Percentiles rank a stretch among this genome's conserved stretches.
Evolutionary conservation across 2,113 vertebrate genomes (phyloP).

Genomic region (Cephalopholis sonnerati): DNA sequence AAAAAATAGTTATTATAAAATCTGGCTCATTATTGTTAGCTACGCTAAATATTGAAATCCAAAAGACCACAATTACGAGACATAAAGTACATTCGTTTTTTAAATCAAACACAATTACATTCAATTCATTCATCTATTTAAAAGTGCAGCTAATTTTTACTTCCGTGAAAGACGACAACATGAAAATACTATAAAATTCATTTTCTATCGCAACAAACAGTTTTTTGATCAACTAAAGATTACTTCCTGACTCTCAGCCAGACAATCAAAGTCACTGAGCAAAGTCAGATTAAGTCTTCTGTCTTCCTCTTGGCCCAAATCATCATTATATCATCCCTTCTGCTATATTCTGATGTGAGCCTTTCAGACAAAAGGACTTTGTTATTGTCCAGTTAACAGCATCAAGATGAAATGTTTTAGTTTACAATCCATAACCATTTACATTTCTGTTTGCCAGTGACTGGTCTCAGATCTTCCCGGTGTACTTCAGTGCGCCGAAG

Average conservation of each 20-base stretch:
- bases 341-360: slow-evolving; percentile 1
- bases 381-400: neutral
- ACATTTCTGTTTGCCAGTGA: neutral
- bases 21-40: neutral
- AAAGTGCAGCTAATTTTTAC: neutral
- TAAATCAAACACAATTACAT: neutral
- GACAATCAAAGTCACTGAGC: neutral
- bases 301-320: slow-evolving; percentile 49
- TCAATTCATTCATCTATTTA: neutral
- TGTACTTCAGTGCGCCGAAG: slow-evolving; percentile 75
- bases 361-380: slow-evolving; percentile 26
- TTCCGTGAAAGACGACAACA: neutral
- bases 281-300: neutral
- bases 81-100: neutral
- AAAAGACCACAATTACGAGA: neutral
- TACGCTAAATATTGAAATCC: neutral
- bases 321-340: neutral
- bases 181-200: slow-evolving; percentile 2
- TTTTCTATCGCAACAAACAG: neutral
- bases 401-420: neutral
- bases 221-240: slow-evolving; percentile 16
- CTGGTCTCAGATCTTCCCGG: slow-evolving; percentile 62
- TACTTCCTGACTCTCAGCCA: neutral
- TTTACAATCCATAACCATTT: neutral
- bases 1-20: neutral